Conservation (phyloP, 2,113 vertebrate genomes). For the Megalops atlanticus region DNA sequence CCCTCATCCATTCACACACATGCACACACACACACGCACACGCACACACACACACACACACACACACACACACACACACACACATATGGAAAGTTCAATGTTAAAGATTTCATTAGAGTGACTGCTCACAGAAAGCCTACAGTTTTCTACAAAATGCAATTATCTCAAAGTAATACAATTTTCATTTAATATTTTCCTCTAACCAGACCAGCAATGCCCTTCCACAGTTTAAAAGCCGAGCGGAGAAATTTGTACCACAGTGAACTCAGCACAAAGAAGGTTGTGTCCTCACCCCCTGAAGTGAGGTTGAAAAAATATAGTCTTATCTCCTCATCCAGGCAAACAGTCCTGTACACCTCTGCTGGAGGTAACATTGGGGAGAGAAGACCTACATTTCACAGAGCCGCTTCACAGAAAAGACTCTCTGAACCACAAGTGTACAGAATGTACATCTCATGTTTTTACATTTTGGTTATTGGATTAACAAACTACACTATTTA, state of each 20-base stretch:
- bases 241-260: not conserved
- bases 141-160: too few relatives aligned
- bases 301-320: not conserved
- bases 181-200: not conserved
- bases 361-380: not conserved
- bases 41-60: too few relatives aligned
- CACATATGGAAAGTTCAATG: not conserved
- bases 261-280: not conserved
- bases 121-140: not conserved
- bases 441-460: not conserved
- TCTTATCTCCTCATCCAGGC: not conserved
- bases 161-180: not conserved
- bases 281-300: not conserved
- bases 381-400: not conserved
- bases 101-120: not conserved
- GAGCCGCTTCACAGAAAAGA: not conserved
- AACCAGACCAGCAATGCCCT: constrained; percentile 1
- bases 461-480: too few relatives aligned
- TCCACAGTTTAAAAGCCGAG: not conserved
- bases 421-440: not conserved
- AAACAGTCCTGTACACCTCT: not conserved
- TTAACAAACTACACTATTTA: too few relatives aligned
- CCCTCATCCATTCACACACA: too few relatives aligned
- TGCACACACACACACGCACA: too few relatives aligned
- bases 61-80: too few relatives aligned